phyloP scores from a whole-genome alignment of 23 tunicate genomes.

The Phallusia fumigata region DNA sequence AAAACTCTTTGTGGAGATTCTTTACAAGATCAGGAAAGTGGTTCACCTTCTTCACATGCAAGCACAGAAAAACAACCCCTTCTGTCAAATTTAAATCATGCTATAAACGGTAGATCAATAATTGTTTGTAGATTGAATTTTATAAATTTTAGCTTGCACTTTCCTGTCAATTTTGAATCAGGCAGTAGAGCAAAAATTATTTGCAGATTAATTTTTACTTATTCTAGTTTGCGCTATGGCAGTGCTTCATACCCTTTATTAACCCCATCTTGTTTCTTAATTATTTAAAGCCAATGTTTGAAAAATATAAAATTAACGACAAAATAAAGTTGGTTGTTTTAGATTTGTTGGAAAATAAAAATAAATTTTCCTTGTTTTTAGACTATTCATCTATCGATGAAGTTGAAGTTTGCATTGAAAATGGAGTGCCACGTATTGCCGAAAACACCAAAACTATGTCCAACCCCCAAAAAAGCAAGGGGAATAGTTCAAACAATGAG shows the following conservation, averaged over 20 bases:
- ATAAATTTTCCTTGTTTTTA: neutral
- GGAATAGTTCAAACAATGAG: neutral
- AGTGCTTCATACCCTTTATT: neutral
- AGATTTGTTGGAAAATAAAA: neutral
- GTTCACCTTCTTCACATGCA: neutral
- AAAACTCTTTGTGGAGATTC: neutral
- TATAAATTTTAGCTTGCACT: too few relatives aligned
- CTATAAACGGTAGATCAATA: neutral
- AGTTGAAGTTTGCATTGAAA: neutral
- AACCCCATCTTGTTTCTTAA: neutral
- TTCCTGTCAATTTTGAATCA: neutral
- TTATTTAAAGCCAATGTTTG: neutral
- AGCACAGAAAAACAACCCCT: constrained; percentile 4
- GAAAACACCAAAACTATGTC: neutral
- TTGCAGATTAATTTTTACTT: too few relatives aligned
- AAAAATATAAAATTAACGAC: neutral
- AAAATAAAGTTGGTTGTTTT: neutral
- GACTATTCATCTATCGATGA: neutral
- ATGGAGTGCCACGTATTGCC: neutral
- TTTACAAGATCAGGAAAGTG: neutral
- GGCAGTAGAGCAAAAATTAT: neutral
- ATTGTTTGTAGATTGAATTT: too few relatives aligned
- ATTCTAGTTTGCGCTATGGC: neutral
- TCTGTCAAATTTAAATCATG: neutral
- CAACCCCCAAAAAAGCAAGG: neutral